A percentile compares a stretch with the other conserved stretches of the same genome.
Conservation (phyloP, 2,113 vertebrate genomes). For the Taurulus bubalis region DNA sequence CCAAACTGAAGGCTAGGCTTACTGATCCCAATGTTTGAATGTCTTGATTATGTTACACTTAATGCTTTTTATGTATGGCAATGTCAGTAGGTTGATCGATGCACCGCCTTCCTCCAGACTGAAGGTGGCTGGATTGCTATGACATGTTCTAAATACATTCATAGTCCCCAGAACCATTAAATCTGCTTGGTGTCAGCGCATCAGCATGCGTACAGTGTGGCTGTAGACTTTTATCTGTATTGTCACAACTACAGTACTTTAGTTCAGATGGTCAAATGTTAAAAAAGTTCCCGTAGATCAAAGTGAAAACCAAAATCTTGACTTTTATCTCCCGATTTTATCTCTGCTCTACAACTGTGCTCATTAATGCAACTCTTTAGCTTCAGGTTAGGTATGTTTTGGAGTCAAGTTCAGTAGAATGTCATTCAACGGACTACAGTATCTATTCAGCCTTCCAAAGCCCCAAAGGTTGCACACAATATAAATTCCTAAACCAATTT, state of each 20-base stretch:
- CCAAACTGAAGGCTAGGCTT: neutral
- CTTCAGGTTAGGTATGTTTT: conserved; percentile 18
- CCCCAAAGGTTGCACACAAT: neutral
- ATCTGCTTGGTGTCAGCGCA: neutral
- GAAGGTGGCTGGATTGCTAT: neutral
- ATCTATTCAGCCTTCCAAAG: neutral
- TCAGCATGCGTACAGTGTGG: neutral
- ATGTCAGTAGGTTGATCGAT: neutral
- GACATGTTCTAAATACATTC: neutral
- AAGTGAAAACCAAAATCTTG: conserved; percentile 8
- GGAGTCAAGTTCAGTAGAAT: neutral
- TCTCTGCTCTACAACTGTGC: no score
- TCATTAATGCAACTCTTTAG: conserved; percentile 10
- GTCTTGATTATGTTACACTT: neutral
- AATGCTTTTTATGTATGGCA: neutral
- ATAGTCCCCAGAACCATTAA: neutral
- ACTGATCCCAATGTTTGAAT: neutral
- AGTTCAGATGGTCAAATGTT: neutral
- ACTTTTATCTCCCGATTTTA: conserved; percentile 12
- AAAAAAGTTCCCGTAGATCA: neutral
- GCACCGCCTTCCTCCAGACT: neutral
- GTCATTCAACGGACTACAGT: conserved; percentile 15
- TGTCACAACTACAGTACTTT: conserved; percentile 17
- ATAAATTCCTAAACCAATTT: neutral
- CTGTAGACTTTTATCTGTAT: neutral